These are phyloP conservation scores for Halcyon chelicuti DNA, from an alignment of 2,797 vertebrate species.

Conservation along the genomic window DNA sequence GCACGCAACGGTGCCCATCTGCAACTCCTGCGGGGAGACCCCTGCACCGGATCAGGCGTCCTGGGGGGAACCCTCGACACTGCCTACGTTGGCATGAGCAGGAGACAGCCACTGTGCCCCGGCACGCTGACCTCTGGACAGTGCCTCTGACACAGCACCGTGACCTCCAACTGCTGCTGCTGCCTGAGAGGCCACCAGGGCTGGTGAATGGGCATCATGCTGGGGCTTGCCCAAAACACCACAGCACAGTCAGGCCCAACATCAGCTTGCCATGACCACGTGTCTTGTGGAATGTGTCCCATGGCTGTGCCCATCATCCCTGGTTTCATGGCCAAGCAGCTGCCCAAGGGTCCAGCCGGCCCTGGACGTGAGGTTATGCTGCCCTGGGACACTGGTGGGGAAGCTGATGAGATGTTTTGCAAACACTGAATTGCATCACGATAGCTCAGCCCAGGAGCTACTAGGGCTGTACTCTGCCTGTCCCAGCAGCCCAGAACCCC, in stretches of 20 bases:
- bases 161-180: fast-evolving
- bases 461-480: fast-evolving
- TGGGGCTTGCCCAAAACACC: background rate
- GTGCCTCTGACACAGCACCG: background rate
- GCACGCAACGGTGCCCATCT: fast-evolving
- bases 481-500: background rate
- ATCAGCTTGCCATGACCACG: fast-evolving
- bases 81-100: fast-evolving
- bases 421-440: background rate
- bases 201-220: fast-evolving
- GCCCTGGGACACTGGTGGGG: fast-evolving
- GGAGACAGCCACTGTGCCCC: background rate
- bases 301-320: background rate
- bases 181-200: fast-evolving
- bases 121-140: background rate
- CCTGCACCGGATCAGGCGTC: fast-evolving
- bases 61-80: fast-evolving
- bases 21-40: background rate
- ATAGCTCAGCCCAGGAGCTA: background rate
- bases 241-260: too few species aligned
- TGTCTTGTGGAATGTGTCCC: fast-evolving
- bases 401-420: background rate
- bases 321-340: background rate
- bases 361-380: fast-evolving
- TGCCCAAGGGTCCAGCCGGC: background rate